Conservation (phyloP, 2,888 invertebrate genomes). For the Apodemia zela region DNA sequence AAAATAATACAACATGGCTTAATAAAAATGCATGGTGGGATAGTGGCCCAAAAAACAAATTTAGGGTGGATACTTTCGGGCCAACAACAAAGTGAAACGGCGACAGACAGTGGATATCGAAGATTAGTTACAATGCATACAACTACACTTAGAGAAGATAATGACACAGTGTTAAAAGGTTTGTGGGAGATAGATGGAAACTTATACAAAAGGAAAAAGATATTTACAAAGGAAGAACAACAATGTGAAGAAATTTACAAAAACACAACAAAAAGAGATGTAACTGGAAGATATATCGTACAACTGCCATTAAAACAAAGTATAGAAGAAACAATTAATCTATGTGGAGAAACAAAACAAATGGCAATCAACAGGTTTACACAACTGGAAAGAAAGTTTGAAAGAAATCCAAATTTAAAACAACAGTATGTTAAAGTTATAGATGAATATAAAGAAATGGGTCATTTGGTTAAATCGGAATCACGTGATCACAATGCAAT, state of each 20-base stretch:
- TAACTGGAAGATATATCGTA: background rate
- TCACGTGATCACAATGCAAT: slow-evolving; percentile 18
- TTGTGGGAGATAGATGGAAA: too few relatives aligned
- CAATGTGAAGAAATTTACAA: background rate
- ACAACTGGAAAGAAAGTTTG: slow-evolving; percentile 17
- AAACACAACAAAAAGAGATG: background rate
- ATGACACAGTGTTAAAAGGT: too few relatives aligned
- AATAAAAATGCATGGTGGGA: slow-evolving; percentile 24
- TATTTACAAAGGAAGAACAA: too few relatives aligned
- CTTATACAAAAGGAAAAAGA: too few relatives aligned
- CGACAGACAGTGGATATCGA: too few relatives aligned
- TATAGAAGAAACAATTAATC: background rate
- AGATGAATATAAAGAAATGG: slow-evolving; percentile 17
- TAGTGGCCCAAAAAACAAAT: slow-evolving; percentile 26
- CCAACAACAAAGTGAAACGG: too few relatives aligned
- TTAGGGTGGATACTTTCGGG: slow-evolving; percentile 21
- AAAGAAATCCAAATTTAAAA: too few relatives aligned
- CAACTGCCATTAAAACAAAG: background rate
- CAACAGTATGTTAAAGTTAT: too few relatives aligned
- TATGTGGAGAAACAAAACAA: background rate
- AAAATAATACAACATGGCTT: slow-evolving; percentile 33
- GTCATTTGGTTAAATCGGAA: slow-evolving; percentile 27
- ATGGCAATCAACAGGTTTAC: background rate
- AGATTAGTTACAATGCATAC: too few relatives aligned
- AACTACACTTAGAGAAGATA: too few relatives aligned